phyloP scores from a whole-genome alignment of 1,140 invertebrate species.

The Camponotus pennsylvanicus region DNA sequence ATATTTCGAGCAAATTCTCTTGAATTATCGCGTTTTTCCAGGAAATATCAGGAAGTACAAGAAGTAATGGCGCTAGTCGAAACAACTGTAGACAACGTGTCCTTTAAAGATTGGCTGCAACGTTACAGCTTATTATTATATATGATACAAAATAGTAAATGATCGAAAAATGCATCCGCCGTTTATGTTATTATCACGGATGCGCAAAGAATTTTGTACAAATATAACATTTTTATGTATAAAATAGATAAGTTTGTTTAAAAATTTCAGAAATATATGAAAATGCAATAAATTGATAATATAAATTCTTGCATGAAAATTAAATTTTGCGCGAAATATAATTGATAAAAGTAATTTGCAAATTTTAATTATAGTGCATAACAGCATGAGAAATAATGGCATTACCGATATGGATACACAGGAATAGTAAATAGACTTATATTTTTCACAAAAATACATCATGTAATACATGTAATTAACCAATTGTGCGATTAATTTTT shows the following conservation, averaged over 20 bases:
- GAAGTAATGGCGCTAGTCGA: conserved; percentile 74
- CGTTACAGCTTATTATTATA: conserved; percentile 77
- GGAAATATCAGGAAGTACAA: conserved; percentile 76
- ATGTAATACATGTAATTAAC: conserved; percentile 65
- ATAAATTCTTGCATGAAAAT: not conserved
- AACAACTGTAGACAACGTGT: conserved; percentile 72
- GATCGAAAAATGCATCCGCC: not conserved
- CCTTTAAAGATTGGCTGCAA: conserved; percentile 78
- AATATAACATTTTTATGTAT: conserved; percentile 11
- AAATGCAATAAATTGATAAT: not conserved
- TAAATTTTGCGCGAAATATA: not conserved
- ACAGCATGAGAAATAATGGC: not conserved
- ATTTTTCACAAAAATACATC: conserved; percentile 70
- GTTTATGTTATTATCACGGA: not conserved
- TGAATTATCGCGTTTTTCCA: conserved; percentile 62
- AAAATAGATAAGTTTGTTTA: not conserved
- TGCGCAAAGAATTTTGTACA: not conserved
- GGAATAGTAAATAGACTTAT: conserved; percentile 68
- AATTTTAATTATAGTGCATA: not conserved
- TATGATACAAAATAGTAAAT: conserved; percentile 75
- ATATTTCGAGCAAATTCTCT: not conserved
- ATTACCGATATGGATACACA: conserved; percentile 6
- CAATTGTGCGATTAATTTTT: conserved; percentile 65
- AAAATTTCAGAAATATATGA: not conserved
- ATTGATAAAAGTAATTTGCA: not conserved